These are phyloP conservation scores for Cheilosia urbana DNA, from an alignment of 2,888 invertebrate genomes.

Conservation along the genomic window DNA sequence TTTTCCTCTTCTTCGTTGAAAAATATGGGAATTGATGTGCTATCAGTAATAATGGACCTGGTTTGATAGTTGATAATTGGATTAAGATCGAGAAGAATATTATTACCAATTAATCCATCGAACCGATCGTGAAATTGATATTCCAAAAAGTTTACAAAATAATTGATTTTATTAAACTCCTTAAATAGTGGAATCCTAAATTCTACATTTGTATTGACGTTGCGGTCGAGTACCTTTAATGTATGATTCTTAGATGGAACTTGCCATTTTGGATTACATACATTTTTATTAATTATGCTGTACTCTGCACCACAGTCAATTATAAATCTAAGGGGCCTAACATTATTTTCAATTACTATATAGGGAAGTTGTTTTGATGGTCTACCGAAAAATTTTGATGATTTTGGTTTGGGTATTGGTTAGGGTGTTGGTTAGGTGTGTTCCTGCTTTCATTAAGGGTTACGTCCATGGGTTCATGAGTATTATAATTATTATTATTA, in stretches of 20 bases:
- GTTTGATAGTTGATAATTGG: not conserved
- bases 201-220: conserved; percentile 11
- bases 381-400: conserved; percentile 3
- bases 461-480: conserved; percentile 30
- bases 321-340: conserved; percentile 13
- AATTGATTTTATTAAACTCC: not conserved
- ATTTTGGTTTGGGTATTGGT: not conserved
- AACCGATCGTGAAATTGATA: conserved; percentile 22
- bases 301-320: conserved; percentile 37
- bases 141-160: conserved; percentile 25
- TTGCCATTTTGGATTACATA: conserved; percentile 36
- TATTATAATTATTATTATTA: too few relatives aligned
- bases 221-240: conserved; percentile 23
- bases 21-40: not conserved
- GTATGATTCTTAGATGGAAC: conserved; percentile 3
- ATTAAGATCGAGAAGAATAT: conserved; percentile 17
- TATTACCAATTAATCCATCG: conserved; percentile 44
- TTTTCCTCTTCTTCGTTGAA: not conserved
- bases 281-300: conserved; percentile 30
- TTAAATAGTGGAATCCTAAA: conserved; percentile 30
- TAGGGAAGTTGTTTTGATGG: conserved; percentile 31
- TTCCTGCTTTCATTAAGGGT: conserved; percentile 8
- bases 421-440: not conserved
- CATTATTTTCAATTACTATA: conserved; percentile 12
- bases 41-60: not conserved